Evolutionary conservation across 2,797 vertebrate species (phyloP).

Genomic region (Telmatherina bonti): DNA sequence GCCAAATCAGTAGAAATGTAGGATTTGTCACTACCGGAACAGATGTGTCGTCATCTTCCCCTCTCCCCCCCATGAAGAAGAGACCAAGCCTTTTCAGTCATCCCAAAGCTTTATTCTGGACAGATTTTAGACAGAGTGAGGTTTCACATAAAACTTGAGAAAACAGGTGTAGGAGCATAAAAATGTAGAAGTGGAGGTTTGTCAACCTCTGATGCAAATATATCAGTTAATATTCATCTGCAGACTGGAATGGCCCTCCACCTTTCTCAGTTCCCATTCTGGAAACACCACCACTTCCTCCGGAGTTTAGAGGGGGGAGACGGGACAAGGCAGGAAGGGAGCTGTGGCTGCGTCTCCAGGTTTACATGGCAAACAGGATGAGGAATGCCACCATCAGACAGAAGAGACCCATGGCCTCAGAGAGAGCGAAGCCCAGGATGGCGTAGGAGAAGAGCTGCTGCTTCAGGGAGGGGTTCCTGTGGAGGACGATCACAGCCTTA

Average conservation of each 20-base stretch:
- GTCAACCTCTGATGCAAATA: conserved; percentile 38
- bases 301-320: conserved; percentile 22
- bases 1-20: too few species aligned
- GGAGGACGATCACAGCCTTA: conserved; percentile 9
- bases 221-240: conserved; percentile 39
- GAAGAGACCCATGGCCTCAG: conserved; percentile 97
- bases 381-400: conserved; percentile 98
- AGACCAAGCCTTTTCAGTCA: conserved; percentile 42
- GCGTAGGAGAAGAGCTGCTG: conserved; percentile 97
- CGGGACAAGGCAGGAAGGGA: conserved; percentile 21
- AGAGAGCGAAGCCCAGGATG: conserved; percentile 95
- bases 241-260: conserved; percentile 77
- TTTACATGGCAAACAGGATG: conserved; percentile 96
- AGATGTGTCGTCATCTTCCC: too few species aligned
- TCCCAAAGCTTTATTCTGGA: conserved; percentile 85
- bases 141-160: conserved; percentile 75
- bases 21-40: too few species aligned
- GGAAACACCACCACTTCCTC: conserved; percentile 42
- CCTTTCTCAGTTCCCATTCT: conserved; percentile 68
- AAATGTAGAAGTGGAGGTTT: conserved; percentile 61
- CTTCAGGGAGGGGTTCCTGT: conserved; percentile 94
- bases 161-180: conserved; percentile 73
- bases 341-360: conserved; percentile 28
- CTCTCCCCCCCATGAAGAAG: background rate
- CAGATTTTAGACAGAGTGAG: conserved; percentile 71